Evolutionary conservation across 2,113 vertebrate genomes (phyloP), one percentile per base, ranked within the genome.

Genomic region (Zosterops japonicus): DNA sequence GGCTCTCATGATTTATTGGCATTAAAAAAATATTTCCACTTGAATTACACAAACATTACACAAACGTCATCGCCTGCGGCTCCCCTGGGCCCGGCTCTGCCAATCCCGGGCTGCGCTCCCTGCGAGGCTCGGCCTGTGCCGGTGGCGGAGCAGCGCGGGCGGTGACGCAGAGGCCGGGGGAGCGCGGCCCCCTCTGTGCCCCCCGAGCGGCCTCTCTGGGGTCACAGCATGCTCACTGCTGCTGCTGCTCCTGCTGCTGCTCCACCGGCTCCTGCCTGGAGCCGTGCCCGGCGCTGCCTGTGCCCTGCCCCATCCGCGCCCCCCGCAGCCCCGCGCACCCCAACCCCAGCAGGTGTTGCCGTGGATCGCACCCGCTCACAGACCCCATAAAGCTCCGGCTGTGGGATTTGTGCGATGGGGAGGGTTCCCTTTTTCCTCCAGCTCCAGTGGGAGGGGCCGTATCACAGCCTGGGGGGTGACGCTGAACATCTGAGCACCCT

Each of bases 291-390:
- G 42, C 65, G 0, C 33, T 52, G 52, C 27, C 33, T 1, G 0
- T 7, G 1, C 41, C 16, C 49, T 31, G 35, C 28, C 39, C 12
- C 9, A 5, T 9, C 12, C 12, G 47, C 22, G 17, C 3, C 8
- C 5, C 46, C 25, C 35, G 13, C 42, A n/a, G 35, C 52, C 19
- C 39, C 47, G 11, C n/a, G n/a, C 65, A 13, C 12, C 28, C 29
- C 31, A 5, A 12, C 33, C 31, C 36, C 72, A 4, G 55, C 28
- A 4, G 44, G 5, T 22, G 42, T 11, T 42, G 21, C 36, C 33
- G 0, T 46, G 39, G 53, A 0, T 68, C 77, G 1, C 69, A 11
- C 4, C 22, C 3, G 31, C 59, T 15, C 27, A 2, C 23, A 14
- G 19, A 28, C 14, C 53, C 11, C 78, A 10, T 53, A 2, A 2